phyloP scores from a whole-genome alignment of 2,888 invertebrate species.

The Allolobophora icterica region DNA sequence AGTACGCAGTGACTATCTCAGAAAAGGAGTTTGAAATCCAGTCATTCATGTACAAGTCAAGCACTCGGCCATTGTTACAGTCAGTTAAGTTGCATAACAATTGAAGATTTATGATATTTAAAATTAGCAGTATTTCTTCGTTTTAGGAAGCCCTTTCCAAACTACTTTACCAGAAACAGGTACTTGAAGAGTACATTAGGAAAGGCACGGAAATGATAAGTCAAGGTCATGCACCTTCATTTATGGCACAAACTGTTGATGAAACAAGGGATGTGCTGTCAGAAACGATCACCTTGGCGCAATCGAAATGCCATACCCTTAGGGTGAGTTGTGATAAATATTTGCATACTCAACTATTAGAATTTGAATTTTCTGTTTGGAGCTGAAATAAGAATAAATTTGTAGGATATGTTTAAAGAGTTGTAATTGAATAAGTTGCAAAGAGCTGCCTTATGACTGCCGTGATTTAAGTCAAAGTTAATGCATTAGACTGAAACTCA shows the following conservation, averaged over 20 bases:
- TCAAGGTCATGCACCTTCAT: conserved; percentile 84
- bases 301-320: conserved; percentile 80
- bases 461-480: neutral
- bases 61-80: neutral
- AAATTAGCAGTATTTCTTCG: neutral
- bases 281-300: conserved; percentile 82
- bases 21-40: neutral
- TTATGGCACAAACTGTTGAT: conserved; percentile 82
- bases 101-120: neutral
- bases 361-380: neutral
- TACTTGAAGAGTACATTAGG: conserved; percentile 80
- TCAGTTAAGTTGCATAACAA: neutral
- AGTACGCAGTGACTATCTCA: too few species aligned
- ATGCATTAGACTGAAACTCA: neutral
- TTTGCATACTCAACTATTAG: too few species aligned
- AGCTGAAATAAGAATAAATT: neutral
- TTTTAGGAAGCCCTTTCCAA: conserved; percentile 39
- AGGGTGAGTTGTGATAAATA: conserved; percentile 56
- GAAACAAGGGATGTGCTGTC: conserved; percentile 89
- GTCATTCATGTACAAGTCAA: neutral
- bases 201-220: conserved; percentile 86
- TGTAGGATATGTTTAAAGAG: neutral
- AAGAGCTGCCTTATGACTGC: too few species aligned
- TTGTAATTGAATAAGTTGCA: too few species aligned
- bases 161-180: conserved; percentile 36